A percentile compares a stretch with the other conserved stretches of the same genome.
Evolutionary conservation across 2,113 vertebrate genomes (phyloP).

Genomic region (Cochlearius cochlearius): DNA sequence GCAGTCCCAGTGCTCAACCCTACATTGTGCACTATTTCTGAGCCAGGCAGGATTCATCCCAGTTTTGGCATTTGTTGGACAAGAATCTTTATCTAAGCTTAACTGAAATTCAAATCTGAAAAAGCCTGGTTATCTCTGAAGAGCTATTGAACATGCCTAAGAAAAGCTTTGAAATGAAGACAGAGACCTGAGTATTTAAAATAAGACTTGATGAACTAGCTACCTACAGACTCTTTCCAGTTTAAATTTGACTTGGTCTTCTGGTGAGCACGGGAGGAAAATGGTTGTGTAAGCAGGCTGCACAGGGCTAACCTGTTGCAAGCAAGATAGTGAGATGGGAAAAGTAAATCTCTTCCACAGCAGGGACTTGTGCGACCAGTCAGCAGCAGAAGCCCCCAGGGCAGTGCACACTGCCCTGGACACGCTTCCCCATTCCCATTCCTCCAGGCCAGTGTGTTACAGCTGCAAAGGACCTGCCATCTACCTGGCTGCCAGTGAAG

Average conservation of each 20-base stretch:
- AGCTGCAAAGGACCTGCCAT: neutral
- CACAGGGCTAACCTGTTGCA: neutral
- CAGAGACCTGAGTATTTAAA: neutral
- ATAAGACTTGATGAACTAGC: neutral
- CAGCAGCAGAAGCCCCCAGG: neutral
- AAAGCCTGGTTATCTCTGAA: neutral
- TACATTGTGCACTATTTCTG: neutral
- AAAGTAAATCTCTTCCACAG: neutral
- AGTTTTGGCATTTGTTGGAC: neutral
- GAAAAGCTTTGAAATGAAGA: neutral
- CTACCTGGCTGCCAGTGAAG: neutral
- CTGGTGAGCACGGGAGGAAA: neutral
- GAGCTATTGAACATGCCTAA: neutral
- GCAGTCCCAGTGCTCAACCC: neutral
- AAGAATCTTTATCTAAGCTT: neutral
- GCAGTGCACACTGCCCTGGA: accelerated
- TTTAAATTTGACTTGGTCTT: neutral
- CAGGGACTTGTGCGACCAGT: neutral
- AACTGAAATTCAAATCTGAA: neutral
- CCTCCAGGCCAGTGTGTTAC: neutral
- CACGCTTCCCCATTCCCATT: neutral
- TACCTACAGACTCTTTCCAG: neutral
- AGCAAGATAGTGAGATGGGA: neutral
- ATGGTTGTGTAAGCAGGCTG: neutral
- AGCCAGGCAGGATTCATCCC: neutral